These are phyloP conservation scores for Telmatochromis sp. DNA, from an alignment of 2,113 vertebrate genomes.

Conservation along the genomic window DNA sequence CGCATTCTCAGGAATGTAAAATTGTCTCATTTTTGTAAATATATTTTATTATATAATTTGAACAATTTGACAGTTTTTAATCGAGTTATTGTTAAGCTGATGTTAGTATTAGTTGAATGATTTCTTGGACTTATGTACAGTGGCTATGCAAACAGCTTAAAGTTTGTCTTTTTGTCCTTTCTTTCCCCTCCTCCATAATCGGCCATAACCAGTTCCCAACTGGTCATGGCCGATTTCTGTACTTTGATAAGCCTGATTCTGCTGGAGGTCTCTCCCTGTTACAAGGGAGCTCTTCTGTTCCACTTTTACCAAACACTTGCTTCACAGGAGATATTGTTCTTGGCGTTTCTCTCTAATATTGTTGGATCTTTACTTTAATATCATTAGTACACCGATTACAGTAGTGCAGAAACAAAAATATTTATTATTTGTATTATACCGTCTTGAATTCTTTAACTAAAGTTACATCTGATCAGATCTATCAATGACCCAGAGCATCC, in stretches of 20 bases:
- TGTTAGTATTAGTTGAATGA: not conserved
- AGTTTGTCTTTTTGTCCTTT: not conserved
- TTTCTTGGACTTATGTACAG: not conserved
- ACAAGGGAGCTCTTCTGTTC: not conserved
- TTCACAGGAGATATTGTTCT: not conserved
- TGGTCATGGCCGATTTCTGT: rapidly evolving
- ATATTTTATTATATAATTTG: not conserved
- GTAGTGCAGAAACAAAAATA: rapidly evolving
- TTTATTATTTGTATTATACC: rapidly evolving
- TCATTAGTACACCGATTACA: not conserved
- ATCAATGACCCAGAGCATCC: conserved; percentile 96
- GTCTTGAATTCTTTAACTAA: conserved; percentile 71
- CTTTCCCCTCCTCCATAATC: not conserved
- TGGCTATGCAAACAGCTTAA: not conserved
- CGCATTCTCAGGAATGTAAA: not conserved
- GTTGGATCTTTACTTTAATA: not conserved
- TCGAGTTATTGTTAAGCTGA: not conserved
- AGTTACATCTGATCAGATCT: conserved; percentile 85
- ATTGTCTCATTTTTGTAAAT: not conserved
- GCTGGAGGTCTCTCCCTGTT: not conserved
- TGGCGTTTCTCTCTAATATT: not conserved
- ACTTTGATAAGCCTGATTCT: not conserved
- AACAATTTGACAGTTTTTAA: not conserved
- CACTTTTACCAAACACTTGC: not conserved
- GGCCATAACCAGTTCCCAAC: not conserved